Evolutionary conservation across 2,113 vertebrate genomes (phyloP).

Genomic region (Tetrao urogallus): DNA sequence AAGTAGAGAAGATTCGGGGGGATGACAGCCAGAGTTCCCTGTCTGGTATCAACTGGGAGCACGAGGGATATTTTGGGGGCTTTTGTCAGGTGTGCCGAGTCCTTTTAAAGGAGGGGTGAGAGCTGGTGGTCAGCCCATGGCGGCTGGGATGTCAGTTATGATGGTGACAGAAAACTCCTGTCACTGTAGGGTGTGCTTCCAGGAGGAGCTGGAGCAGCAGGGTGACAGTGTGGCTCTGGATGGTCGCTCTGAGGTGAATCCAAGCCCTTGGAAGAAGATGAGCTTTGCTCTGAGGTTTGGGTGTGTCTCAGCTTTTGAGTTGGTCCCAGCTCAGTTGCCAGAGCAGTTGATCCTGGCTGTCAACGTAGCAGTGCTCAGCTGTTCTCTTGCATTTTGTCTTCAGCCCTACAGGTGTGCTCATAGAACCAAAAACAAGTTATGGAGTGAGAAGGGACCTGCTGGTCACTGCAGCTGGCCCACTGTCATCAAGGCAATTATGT

Average conservation of each 20-base stretch:
- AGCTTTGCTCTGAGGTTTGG: neutral
- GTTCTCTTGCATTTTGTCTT: neutral
- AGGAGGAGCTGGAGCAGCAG: accelerated
- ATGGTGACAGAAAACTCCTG: neutral
- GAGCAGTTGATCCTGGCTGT: neutral
- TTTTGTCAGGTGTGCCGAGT: neutral
- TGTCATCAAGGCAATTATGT: neutral
- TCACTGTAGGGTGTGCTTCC: accelerated
- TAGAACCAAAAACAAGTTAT: neutral
- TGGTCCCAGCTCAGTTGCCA: neutral
- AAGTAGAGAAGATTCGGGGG: neutral
- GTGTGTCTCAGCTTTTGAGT: neutral
- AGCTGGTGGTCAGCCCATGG: accelerated
- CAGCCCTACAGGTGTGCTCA: neutral
- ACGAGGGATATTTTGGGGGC: neutral
- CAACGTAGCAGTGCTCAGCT: neutral
- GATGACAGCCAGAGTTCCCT: neutral
- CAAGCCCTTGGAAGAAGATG: neutral
- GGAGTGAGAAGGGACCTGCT: neutral
- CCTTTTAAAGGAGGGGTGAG: neutral
- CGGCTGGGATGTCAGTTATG: neutral
- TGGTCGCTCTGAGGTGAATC: neutral
- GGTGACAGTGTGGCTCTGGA: accelerated
- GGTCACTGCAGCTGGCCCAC: neutral
- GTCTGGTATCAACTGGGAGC: neutral